phyloP scores from a whole-genome alignment of 2,888 invertebrate genomes.

The Anthrax anthrax region DNA sequence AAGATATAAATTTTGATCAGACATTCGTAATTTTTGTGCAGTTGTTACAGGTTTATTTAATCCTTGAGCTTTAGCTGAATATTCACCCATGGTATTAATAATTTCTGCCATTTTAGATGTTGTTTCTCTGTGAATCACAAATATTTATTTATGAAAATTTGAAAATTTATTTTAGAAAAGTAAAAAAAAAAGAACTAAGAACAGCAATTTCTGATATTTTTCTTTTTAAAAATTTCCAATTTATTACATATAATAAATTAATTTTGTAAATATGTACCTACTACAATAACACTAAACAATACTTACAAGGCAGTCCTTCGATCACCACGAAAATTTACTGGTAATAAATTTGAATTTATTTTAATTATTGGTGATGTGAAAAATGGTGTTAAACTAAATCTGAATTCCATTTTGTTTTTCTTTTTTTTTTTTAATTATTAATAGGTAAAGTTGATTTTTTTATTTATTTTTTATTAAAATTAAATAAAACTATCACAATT shows the following conservation, averaged over 20 bases:
- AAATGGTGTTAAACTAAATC: conserved; percentile 39
- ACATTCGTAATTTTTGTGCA: conserved; percentile 47
- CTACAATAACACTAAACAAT: too few species aligned
- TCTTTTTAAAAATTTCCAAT: too few species aligned
- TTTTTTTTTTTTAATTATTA: conserved; percentile 2
- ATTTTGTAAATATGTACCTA: too few species aligned
- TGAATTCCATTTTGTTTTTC: conserved; percentile 38
- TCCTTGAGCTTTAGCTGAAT: conserved; percentile 60
- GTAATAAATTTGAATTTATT: conserved; percentile 37
- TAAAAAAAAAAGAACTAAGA: too few species aligned
- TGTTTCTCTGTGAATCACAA: conserved; percentile 38
- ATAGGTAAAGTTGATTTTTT: background rate
- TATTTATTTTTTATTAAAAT: background rate
- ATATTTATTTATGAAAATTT: background rate
- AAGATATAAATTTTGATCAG: conserved; percentile 34
- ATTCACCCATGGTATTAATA: conserved; percentile 54
- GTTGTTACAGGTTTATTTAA: conserved; percentile 59
- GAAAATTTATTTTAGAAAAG: background rate
- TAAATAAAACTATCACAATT: too few species aligned
- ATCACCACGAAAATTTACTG: conserved; percentile 39
- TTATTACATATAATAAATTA: too few species aligned
- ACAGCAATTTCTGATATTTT: too few species aligned
- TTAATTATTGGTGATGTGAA: conserved; percentile 39
- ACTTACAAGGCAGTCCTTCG: conserved; percentile 39
- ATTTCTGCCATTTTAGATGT: conserved; percentile 45